A percentile compares a stretch with the other conserved stretches of the same genome.
phyloP scores from a whole-genome alignment of 2,888 invertebrate species.

The Harpagoxenus sublaevis region DNA sequence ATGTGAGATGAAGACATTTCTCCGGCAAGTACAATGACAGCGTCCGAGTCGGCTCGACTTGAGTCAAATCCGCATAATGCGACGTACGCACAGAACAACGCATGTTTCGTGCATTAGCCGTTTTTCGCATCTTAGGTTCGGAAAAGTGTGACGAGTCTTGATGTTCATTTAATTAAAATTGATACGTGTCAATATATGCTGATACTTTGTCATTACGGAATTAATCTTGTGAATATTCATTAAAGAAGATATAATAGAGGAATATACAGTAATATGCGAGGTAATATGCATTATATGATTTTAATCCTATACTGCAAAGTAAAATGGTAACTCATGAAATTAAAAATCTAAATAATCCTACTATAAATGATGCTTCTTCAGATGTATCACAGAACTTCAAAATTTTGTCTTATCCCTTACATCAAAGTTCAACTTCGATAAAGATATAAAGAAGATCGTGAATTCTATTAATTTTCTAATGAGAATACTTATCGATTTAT shows the following conservation, averaged over 20 bases:
- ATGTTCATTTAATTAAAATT: not conserved
- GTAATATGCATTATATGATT: not conserved
- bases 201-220: not conserved
- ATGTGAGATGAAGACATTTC: conserved; percentile 47
- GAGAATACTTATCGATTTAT: not conserved
- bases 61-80: conserved; percentile 34
- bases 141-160: not conserved
- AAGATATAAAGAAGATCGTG: not conserved
- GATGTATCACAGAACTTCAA: not conserved
- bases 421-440: not conserved
- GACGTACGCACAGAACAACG: conserved; percentile 20
- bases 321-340: not conserved
- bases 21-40: conserved; percentile 5
- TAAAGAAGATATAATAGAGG: not conserved
- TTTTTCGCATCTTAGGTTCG: conserved; percentile 4
- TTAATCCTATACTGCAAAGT: not conserved
- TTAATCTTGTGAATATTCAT: not conserved
- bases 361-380: not conserved
- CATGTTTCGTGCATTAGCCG: not conserved
- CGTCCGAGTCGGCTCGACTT: not conserved
- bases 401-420: not conserved
- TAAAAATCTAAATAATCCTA: not conserved
- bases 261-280: conserved; percentile 2
- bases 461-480: not conserved
- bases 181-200: not conserved